Percentiles rank a stretch among this genome's conserved stretches.
phyloP scores from a whole-genome alignment of 1,140 invertebrate genomes.

The Magallana angulata region DNA sequence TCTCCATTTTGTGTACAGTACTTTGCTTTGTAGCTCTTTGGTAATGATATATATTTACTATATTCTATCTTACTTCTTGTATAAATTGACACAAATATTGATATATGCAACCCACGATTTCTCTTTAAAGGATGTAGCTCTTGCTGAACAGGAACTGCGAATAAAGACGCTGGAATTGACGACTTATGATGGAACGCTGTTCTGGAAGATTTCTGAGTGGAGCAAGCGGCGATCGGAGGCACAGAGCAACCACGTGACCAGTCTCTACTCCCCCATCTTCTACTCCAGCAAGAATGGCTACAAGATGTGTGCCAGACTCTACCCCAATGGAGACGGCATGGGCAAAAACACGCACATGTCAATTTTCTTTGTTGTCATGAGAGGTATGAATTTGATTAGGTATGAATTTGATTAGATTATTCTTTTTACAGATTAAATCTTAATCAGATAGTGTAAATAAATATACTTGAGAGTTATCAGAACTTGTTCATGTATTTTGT shows the following conservation, averaged over 20 bases:
- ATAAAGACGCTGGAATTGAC: slow-evolving; percentile 68
- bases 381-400: slow-evolving; percentile 66
- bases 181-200: slow-evolving; percentile 73
- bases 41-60: no score
- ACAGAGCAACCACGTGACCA: slow-evolving; percentile 68
- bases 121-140: slow-evolving; percentile 63
- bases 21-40: neutral
- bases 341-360: slow-evolving; percentile 77
- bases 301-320: slow-evolving; percentile 90
- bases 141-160: slow-evolving; percentile 69
- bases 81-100: no score
- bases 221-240: slow-evolving; percentile 71
- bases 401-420: slow-evolving; percentile 44
- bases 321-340: slow-evolving; percentile 86
- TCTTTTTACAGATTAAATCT: no score
- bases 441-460: no score
- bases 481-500: no score
- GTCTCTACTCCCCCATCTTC: slow-evolving; percentile 76
- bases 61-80: no score
- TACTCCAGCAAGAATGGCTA: slow-evolving; percentile 81
- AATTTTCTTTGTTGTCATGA: slow-evolving; percentile 78
- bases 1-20: neutral
- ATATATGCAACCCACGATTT: neutral
- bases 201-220: slow-evolving; percentile 76
- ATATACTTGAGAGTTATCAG: no score